Base-by-base conservation (phyloP, 2,888 invertebrate species). In the Cryptocephalus primarius region DNA sequence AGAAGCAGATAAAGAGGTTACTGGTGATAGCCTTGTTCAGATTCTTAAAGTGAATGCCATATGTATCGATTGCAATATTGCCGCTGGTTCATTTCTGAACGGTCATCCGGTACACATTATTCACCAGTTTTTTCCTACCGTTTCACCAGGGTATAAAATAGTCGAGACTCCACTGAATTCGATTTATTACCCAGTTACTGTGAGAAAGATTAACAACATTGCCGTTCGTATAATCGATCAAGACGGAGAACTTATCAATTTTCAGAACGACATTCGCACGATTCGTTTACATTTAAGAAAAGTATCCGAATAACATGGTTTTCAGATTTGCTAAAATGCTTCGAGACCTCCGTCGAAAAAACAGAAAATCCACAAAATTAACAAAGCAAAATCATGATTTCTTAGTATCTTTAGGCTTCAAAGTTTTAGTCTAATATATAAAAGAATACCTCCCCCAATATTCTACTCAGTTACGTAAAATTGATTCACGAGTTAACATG, bases 131-230 rank as follows among this genome's bases (percentile, higher is more conserved):
- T 46, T 45, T 44, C 60, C 60, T 8, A 53, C 48, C 33, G 60
- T 60, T 10, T 49, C 53, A 22, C 58, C 62, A 32, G 65, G 66
- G 11, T 65, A 61, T 59, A 63, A 64, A 59, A 60, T 66, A 43
- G 52, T 61, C 40, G 65, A 67, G 55, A 55, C 57, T 13, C 64
- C 63, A 4, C 48, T 46, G 42, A 62, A 60, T 51, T 58, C 64
- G 13, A 60, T 66, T 44, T 66, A 66, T 59, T 57, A 65, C 48
- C 64, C 63, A 34, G 55, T 65, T 11, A 60, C 51, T 44, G 50
- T 53, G 10, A 51, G 40, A 44, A 45, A 44, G 36, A 60, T 65
- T 50, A 50, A 50, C 44, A 48, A 59, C 40, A 48, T 66, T 33
- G 43, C 51, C 14, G 14, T 67, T 49, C 60, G 55, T 55, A 42